These are phyloP conservation scores for Alloplasta piceator DNA, from an alignment of 2,888 invertebrate species.

Conservation along the genomic window DNA sequence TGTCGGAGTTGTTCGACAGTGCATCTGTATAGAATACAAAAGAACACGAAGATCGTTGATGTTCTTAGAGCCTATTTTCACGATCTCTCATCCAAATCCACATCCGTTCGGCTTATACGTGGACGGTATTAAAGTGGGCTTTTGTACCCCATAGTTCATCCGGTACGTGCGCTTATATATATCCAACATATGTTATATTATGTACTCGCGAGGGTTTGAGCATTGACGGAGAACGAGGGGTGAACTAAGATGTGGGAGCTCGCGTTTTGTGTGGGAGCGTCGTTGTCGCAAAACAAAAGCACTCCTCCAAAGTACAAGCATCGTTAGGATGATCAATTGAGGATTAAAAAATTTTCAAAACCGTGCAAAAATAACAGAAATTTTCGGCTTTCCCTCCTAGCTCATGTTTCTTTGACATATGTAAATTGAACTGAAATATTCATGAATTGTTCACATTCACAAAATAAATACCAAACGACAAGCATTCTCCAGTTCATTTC, in stretches of 20 bases:
- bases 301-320: slow-evolving; percentile 45
- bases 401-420: slow-evolving; percentile 19
- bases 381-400: neutral
- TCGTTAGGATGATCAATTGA: slow-evolving; percentile 56
- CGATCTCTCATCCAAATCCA: slow-evolving; percentile 13
- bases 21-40: neutral
- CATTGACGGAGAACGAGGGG: neutral
- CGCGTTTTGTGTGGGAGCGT: slow-evolving; percentile 28
- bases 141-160: slow-evolving; percentile 36
- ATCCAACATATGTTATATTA: slow-evolving; percentile 32
- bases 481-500: neutral
- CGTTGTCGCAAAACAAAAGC: neutral
- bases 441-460: slow-evolving; percentile 12
- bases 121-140: slow-evolving; percentile 39
- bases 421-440: slow-evolving; percentile 21
- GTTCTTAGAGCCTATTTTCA: slow-evolving; percentile 10
- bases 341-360: neutral
- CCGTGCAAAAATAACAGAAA: neutral
- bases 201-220: slow-evolving; percentile 1
- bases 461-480: slow-evolving; percentile 13
- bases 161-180: slow-evolving; percentile 36
- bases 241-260: slow-evolving; percentile 35
- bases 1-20: too few relatives aligned
- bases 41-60: slow-evolving; percentile 28
- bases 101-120: slow-evolving; percentile 9